Evolutionary conservation across 2,797 vertebrate species (phyloP), one percentile per base, ranked within the genome.

Genomic region (Schizopygopsis pylzovi): DNA sequence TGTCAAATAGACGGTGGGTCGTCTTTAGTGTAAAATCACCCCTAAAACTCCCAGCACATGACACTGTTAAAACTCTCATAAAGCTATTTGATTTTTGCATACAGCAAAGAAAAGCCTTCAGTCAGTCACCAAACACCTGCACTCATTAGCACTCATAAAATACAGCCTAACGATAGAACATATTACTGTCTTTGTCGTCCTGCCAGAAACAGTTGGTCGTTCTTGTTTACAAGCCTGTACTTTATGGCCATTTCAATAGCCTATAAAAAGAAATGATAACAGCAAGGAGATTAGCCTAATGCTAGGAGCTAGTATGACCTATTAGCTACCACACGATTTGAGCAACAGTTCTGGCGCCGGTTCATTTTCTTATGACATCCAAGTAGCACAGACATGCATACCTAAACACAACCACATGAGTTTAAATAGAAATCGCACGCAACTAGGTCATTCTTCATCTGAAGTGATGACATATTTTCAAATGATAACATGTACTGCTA

Each of bases 171-270:
- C 67, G 73, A 54, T 41, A 25, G 15, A 84, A 18, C 75, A 59
- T 16, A 70, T 70, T 45, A 56, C 37, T 15, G 37, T 28, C 37
- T 56, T 45, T 70, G 73, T 65, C 11, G 2, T 56, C 37, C 49
- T 56, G 83, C 75, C 83, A 78, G 39, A 56, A 59, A 67, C 61
- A 79, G 37, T 70, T 20, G 18, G 61, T 56, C 52, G 16, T 25
- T 67, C 72, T 77, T 77, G 72, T 84, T 84, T 84, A 84, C 72
- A 77, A 77, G 61, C 59, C 52, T 76, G 28, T 43, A 68, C 45
- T 84, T 68, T 20, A 78, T 68, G 47, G 73, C 4, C 61, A 77
- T 84, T 84, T 78, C 45, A 84, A 68, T 41, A 45, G 45, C 25
- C 59, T 37, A 78, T 68, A 68, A 84, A 84, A 63, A 65, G 41